Evolutionary conservation across 1,140 invertebrate genomes (phyloP), one percentile per base, ranked within the genome.

Genomic region (Papilio glaucus): DNA sequence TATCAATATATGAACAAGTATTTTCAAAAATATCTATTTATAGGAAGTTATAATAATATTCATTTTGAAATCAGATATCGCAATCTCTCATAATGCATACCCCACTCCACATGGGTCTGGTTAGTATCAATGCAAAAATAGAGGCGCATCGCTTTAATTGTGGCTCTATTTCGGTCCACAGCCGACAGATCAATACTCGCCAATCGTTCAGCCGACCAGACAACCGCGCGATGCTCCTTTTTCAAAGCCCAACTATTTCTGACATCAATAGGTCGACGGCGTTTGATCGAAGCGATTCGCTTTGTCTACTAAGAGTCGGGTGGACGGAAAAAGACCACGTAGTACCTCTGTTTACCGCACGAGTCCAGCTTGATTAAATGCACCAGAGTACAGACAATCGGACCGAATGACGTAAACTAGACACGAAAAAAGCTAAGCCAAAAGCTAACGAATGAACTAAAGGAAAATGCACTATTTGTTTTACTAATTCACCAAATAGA

Each of bases 41-140:
- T 26, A 26, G 21, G 12, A 60, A 8, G 26, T 60, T n/a, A n/a
- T n/a, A 60, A n/a, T 60, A 53, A 53, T 6, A 60, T 0, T 29
- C 18, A 60, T 60, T n/a, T n/a, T 7, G 4, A 29, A 15, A 29
- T 15, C 6, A n/a, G 2, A 18, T 15, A 62, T 65, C 62, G 62
- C 62, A 0, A 2, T 21, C 18, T 24, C 37, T 65, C 37, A 39
- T 41, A 38, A 39, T 9, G 21, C 13, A 6, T 6, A 65, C 29
- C 6, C 29, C 9, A 41, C 62, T 10, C 37, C 2, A 5, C 15
- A 65, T 15, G 15, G 3, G 37, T 65, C 62, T 65, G 62, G 62
- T 65, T 65, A 72, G 39, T 63, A 42, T 63, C 41, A 42, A 3
- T 33, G 60, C 39, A 72, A 42, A 72, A 71, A 71, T 71, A 71